Base-by-base conservation (phyloP, 2,797 vertebrate genomes). In the Octomys mimax region DNA sequence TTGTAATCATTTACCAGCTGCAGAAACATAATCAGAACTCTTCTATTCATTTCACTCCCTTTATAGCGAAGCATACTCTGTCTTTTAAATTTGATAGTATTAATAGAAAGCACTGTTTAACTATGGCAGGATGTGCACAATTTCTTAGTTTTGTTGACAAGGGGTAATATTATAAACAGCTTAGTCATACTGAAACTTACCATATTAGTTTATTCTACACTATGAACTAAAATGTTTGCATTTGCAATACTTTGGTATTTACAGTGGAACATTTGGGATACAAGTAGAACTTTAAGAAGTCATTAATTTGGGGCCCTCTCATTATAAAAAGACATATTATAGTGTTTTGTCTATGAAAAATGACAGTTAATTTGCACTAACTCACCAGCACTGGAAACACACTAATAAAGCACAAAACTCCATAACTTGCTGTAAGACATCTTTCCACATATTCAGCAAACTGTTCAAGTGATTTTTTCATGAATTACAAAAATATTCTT, bases 41-140 rank as follows among this genome's bases (percentile, higher is more conserved):
- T 89, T 94, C 87, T 89, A 33, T 42, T 81, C 94, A 92, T 78
- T 79, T 68, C 1, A 96, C 75, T 42, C 22, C 61, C 82, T 90
- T 92, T 83, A 8, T 24, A 89, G 4, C 5, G 77, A 91, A 78
- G 57, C 31, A 95, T 88, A 73, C 16, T 90, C 52, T 81, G 54
- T 62, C 75, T 89, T 97, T 93, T 66, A 49, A 71, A 89, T 28
- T 79, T 46, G 49, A 28, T 22, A 4, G 19, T 75, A 14, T 79
- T 78, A 82, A 21, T 71, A 62, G 66, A 90, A 79, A 70, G 22
- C 24, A 82, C 8, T 57, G 82, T n/a, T 91, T 91, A 93, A 73
- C 84, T 62, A 75, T 8, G 8, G 26, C 49, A 62, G 64, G 36
- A 19, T n/a, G 49, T 18, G 19, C 6, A 28, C 36, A 75, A 36